phyloP scores from a whole-genome alignment of 2,888 invertebrate genomes.

The Chrysodeixis includens region DNA sequence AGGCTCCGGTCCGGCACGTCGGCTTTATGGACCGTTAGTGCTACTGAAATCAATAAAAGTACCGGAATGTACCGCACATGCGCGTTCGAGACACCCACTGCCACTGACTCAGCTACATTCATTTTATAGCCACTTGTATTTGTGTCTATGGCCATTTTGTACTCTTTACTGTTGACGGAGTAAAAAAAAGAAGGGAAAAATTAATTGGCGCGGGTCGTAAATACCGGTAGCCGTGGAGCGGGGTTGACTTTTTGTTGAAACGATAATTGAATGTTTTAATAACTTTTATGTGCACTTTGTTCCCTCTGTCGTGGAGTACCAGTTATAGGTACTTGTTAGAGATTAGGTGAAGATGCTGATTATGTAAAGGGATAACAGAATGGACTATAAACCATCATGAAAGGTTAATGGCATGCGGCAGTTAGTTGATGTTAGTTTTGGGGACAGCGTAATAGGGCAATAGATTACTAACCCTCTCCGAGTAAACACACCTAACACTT shows the following conservation, averaged over 20 bases:
- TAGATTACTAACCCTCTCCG: constrained; percentile 51
- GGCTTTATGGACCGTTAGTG: constrained; percentile 90
- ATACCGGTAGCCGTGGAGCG: constrained; percentile 64
- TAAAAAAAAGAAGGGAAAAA: constrained; percentile 78
- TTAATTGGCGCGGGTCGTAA: constrained; percentile 77
- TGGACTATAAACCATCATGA: constrained; percentile 47
- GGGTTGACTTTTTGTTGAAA: constrained; percentile 65
- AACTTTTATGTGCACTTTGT: constrained; percentile 42
- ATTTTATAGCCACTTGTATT: constrained; percentile 89
- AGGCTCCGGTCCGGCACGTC: constrained; percentile 86
- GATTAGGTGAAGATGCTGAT: constrained; percentile 8
- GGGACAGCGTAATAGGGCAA: constrained; percentile 42
- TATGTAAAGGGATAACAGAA: constrained; percentile 15
- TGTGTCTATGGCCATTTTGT: constrained; percentile 87
- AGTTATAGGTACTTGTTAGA: neutral
- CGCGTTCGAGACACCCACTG: constrained; percentile 78
- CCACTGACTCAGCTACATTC: constrained; percentile 88
- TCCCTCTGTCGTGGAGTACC: neutral
- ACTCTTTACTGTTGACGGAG: constrained; percentile 84
- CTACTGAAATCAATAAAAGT: constrained; percentile 93
- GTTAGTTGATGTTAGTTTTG: constrained; percentile 53
- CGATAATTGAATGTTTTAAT: constrained; percentile 58
- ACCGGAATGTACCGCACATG: constrained; percentile 89
- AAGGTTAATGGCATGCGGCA: constrained; percentile 51
- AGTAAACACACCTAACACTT: constrained; percentile 50